Evolutionary conservation across 2,113 vertebrate species (phyloP).

Genomic region (Collichthys lucidus): DNA sequence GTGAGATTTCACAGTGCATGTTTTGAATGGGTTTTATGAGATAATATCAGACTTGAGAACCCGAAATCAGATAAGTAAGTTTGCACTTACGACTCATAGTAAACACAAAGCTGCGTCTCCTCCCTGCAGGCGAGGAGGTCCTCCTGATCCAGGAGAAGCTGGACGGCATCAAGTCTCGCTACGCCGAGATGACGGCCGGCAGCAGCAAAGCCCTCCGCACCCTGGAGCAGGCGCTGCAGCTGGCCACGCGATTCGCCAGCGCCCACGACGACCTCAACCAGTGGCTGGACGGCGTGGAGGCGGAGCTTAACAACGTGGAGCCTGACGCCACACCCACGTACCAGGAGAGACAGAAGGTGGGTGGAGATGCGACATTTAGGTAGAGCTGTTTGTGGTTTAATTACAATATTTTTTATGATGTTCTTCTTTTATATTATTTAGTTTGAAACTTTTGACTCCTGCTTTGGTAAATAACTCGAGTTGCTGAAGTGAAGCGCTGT

Average conservation of each 20-base stretch:
- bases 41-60: background rate
- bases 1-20: conserved; percentile 11
- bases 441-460: background rate
- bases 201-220: conserved; percentile 94
- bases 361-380: background rate
- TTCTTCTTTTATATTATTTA: background rate
- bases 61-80: too few species aligned
- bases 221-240: conserved; percentile 95
- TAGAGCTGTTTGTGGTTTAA: background rate
- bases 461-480: background rate
- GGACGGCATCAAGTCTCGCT: conserved; percentile 96
- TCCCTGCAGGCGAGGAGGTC: conserved; percentile 92
- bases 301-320: conserved; percentile 87
- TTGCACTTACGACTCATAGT: background rate
- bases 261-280: conserved; percentile 90
- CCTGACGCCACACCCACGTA: conserved; percentile 92
- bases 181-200: conserved; percentile 92
- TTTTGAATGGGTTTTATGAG: background rate
- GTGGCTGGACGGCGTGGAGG: conserved; percentile 92
- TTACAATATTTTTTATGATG: background rate
- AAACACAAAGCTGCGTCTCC: background rate
- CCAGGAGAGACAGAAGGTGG: conserved; percentile 96
- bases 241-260: conserved; percentile 94
- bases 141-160: conserved; percentile 98
- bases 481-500: too few species aligned